Evolutionary conservation across 2,113 vertebrate genomes (phyloP), one percentile per base, ranked within the genome.

Genomic region (Hippolais icterina): DNA sequence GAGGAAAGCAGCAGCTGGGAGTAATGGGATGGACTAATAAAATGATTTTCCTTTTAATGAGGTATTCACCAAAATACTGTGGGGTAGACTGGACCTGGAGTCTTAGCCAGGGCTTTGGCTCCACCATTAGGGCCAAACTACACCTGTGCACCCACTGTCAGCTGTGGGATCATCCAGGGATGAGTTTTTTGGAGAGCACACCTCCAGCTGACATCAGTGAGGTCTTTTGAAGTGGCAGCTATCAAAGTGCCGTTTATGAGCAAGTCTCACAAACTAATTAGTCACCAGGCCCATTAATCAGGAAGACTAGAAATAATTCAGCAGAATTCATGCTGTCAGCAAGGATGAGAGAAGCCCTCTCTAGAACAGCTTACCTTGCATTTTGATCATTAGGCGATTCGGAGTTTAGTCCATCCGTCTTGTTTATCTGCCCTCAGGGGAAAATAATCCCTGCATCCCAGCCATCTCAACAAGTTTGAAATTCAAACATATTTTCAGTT

Each of bases 351-450:
- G 94, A 79, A 96, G 71, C 88, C 92, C 65, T 93, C 75, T 94
- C 61, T 81, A 50, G 96, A 95, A 97, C 94, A 94, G 92, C 94
- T 96, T 96, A 97, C 93, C 86, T 94, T 94, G 95, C 94, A 91
- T 96, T 97, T 96, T 97, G 95, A 97, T 97, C 97, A 97, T 97
- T 97, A 96, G 96, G 93, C 37, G 35, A 94, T 97, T 96, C 65
- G 0, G 72, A 95, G 93, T 96, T 97, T 94, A 97, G 93, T 56
- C 93, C 89, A 97, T 97, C 94, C 77, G 5, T 97, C 96, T 97
- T 97, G 90, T 97, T 97, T 96, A 97, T 97, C 93, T 96, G 93
- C 90, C 96, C 96, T 97, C 87, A 53, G 95, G 96, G 95, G 96
- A 96, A 97, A 95, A 96, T 97, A 96, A 95, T 96, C 86, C 86